Evolutionary conservation across 1,140 invertebrate genomes (phyloP).

Genomic region (Bombus confusus): DNA sequence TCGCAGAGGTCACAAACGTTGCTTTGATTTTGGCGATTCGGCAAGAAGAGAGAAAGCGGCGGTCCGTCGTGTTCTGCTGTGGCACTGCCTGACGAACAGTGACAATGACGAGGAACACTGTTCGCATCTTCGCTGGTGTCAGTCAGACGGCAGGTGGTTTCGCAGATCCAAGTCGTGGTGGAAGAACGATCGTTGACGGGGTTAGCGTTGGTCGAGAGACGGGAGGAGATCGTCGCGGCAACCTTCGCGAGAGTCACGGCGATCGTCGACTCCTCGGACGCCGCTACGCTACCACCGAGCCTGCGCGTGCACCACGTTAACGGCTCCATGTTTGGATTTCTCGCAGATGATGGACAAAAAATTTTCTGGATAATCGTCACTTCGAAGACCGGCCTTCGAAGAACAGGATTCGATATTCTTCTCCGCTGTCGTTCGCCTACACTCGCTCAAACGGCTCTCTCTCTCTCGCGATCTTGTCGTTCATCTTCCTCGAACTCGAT

Average conservation of each 20-base stretch:
- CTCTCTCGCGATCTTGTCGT: not conserved
- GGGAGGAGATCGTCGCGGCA: not conserved
- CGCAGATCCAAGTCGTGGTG: not conserved
- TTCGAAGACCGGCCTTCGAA: too few species aligned
- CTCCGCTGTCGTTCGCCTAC: not conserved
- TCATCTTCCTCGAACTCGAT: slow-evolving; percentile 13
- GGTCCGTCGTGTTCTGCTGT: slow-evolving; percentile 14
- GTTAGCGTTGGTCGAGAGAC: not conserved
- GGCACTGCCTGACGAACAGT: not conserved
- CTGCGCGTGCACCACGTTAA: slow-evolving; percentile 45
- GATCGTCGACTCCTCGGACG: slow-evolving; percentile 13
- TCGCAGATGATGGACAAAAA: not conserved
- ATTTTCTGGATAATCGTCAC: too few species aligned
- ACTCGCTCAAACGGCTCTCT: too few species aligned
- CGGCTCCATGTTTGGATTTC: slow-evolving; percentile 40
- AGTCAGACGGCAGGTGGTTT: not conserved
- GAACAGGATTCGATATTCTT: too few species aligned
- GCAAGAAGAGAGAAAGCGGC: not conserved
- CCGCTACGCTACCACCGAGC: not conserved
- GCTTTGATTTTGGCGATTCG: not conserved
- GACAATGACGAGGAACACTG: not conserved
- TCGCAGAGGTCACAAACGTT: slow-evolving; percentile 52
- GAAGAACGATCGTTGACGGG: not conserved
- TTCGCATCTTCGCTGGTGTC: too few species aligned
- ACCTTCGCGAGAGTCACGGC: not conserved